phyloP scores from a whole-genome alignment of 2,888 invertebrate species.

The Archaeoteleia sp. region DNA sequence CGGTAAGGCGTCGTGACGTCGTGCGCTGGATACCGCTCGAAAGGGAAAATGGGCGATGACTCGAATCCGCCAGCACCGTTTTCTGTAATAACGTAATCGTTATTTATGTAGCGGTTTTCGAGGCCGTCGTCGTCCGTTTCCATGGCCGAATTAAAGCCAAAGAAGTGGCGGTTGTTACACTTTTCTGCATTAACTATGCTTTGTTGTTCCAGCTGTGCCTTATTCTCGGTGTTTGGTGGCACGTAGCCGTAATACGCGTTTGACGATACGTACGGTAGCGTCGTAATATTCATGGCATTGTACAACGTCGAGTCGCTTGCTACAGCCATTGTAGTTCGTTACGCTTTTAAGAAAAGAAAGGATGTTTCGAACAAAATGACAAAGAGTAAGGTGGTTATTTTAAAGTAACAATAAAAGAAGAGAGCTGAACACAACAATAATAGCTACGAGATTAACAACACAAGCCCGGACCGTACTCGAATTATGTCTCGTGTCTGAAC shows the following conservation, averaged over 20 bases:
- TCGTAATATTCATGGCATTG: not conserved
- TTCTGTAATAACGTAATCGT: conserved; percentile 68
- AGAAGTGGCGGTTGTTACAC: conserved; percentile 41
- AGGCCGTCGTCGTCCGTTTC: conserved; percentile 64
- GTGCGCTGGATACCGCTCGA: conserved; percentile 15
- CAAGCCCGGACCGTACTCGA: no score
- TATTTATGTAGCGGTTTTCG: conserved; percentile 61
- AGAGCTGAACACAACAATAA: no score
- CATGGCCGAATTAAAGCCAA: conserved; percentile 55
- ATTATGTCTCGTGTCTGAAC: no score
- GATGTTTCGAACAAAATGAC: no score
- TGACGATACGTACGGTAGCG: conserved; percentile 62
- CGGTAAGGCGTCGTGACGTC: conserved; percentile 47
- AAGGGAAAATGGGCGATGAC: conserved; percentile 19
- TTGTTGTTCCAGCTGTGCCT: conserved; percentile 11
- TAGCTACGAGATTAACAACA: no score
- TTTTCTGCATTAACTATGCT: conserved; percentile 10
- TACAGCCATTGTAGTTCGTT: conserved; percentile 14
- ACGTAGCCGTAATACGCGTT: conserved; percentile 69
- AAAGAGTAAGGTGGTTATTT: no score
- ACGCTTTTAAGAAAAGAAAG: no score
- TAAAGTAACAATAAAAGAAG: no score
- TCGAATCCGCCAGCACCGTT: conserved; percentile 30
- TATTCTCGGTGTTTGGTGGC: conserved; percentile 45
- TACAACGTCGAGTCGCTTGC: conserved; percentile 9